Conservation (phyloP, 1,140 invertebrate species). For the Pinna nobilis region DNA sequence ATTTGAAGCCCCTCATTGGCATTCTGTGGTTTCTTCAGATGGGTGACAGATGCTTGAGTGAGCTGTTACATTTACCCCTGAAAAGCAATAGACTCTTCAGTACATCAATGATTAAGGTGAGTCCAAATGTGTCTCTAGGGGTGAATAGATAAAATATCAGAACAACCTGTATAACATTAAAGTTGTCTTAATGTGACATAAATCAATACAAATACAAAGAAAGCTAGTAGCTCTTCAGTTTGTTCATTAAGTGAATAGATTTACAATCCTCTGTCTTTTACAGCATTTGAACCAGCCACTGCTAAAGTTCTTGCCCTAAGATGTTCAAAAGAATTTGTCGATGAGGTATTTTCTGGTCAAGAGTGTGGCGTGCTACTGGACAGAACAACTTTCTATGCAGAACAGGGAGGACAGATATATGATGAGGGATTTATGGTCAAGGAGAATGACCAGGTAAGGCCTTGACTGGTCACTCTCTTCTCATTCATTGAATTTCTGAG, state of each 20-base stretch:
- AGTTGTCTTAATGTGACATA: too few species aligned
- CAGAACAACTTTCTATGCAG: conserved; percentile 92
- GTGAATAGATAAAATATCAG: not conserved
- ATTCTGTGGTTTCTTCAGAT: too few species aligned
- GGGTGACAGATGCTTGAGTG: too few species aligned
- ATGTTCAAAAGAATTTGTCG: conserved; percentile 89
- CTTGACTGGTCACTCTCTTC: too few species aligned
- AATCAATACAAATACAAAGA: too few species aligned
- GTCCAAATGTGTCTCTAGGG: too few species aligned
- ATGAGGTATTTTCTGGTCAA: conserved; percentile 87
- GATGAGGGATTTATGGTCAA: conserved; percentile 97
- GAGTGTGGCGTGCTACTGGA: conserved; percentile 96
- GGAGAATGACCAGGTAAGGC: conserved; percentile 84
- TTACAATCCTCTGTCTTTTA: conserved; percentile 22
- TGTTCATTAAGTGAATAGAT: not conserved
- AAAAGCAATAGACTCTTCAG: too few species aligned
- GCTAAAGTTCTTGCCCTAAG: conserved; percentile 80
- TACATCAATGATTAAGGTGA: too few species aligned
- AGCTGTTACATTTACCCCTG: too few species aligned
- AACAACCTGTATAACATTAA: not conserved
- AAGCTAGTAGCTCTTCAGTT: too few species aligned
- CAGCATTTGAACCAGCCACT: conserved; percentile 75
- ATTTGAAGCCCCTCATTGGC: too few species aligned
- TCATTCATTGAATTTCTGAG: not conserved
- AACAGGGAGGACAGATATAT: conserved; percentile 98